A percentile compares a stretch with the other conserved stretches of the same genome.
These are phyloP conservation scores for Rhorus exstirpatorius DNA, from an alignment of 2,888 invertebrate species.

Conservation along the genomic window DNA sequence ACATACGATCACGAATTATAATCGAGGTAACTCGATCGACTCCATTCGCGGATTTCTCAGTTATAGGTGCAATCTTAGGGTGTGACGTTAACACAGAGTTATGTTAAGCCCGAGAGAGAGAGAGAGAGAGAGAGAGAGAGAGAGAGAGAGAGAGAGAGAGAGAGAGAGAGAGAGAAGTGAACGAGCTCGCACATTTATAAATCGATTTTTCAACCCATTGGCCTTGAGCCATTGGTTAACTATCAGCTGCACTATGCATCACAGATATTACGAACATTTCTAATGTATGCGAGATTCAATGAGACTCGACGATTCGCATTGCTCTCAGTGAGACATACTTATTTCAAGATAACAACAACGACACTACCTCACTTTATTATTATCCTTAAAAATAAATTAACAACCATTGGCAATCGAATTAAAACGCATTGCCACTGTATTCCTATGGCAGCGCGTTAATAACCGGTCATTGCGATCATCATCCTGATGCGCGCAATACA, in stretches of 20 bases:
- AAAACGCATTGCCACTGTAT: background rate
- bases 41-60: conserved; percentile 11
- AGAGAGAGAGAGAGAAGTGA: conserved; percentile 58
- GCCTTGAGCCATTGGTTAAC: conserved; percentile 48
- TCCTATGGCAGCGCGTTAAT: conserved; percentile 6
- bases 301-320: background rate
- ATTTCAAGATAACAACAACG: too few species aligned
- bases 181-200: conserved; percentile 52
- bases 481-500: conserved; percentile 25
- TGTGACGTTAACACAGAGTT: conserved; percentile 52
- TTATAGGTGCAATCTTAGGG: conserved; percentile 23
- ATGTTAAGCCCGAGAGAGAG: too few species aligned
- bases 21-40: conserved; percentile 16
- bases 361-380: too few species aligned
- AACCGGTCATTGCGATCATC: conserved; percentile 18
- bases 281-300: background rate
- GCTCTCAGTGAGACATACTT: background rate
- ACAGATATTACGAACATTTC: conserved; percentile 8
- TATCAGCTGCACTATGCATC: conserved; percentile 14
- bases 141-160: too few species aligned
- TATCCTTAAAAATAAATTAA: too few species aligned
- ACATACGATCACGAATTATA: conserved; percentile 6
- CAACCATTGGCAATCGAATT: conserved; percentile 6
- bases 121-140: too few species aligned
- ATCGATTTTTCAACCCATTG: conserved; percentile 32